phyloP scores from a whole-genome alignment of 2,888 invertebrate genomes.

The Blastobasis lacticolella region DNA sequence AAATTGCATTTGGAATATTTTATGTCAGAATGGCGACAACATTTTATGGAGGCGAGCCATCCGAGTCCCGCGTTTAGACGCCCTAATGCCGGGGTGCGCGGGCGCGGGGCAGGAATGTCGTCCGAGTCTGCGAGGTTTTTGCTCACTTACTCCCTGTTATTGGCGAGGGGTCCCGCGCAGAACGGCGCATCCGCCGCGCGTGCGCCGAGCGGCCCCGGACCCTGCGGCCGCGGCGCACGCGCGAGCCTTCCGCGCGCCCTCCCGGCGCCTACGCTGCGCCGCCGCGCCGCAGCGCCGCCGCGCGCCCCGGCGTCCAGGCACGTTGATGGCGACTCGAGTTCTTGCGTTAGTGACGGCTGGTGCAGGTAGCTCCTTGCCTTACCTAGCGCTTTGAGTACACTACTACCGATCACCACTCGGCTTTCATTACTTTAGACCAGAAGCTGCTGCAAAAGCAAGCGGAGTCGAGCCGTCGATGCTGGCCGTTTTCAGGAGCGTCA shows the following conservation, averaged over 20 bases:
- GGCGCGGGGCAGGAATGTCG: slow-evolving; percentile 51
- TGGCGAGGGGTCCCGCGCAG: slow-evolving; percentile 32
- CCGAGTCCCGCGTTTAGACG: slow-evolving; percentile 43
- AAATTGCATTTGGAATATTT: neutral
- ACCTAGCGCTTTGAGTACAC: slow-evolving; percentile 8
- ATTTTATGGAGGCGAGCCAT: slow-evolving; percentile 18
- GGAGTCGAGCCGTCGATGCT: too few relatives aligned
- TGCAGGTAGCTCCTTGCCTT: slow-evolving; percentile 24
- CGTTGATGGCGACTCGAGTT: slow-evolving; percentile 29
- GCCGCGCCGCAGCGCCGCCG: neutral
- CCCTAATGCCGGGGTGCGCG: slow-evolving; percentile 40
- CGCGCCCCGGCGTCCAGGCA: slow-evolving; percentile 9
- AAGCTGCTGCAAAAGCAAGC: too few relatives aligned
- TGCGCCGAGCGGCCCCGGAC: neutral
- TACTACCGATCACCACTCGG: too few relatives aligned
- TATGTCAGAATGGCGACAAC: neutral
- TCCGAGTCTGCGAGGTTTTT: slow-evolving; percentile 58
- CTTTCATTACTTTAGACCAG: too few relatives aligned
- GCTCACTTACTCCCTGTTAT: slow-evolving; percentile 49
- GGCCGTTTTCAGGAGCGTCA: too few relatives aligned
- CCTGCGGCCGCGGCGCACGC: too few relatives aligned
- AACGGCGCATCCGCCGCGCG: slow-evolving; percentile 11
- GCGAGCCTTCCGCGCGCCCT: too few relatives aligned
- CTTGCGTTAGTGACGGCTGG: slow-evolving; percentile 24
- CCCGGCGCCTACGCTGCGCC: neutral